Evolutionary conservation across 2,888 invertebrate genomes (phyloP).

Genomic region (Hetaerina titia): DNA sequence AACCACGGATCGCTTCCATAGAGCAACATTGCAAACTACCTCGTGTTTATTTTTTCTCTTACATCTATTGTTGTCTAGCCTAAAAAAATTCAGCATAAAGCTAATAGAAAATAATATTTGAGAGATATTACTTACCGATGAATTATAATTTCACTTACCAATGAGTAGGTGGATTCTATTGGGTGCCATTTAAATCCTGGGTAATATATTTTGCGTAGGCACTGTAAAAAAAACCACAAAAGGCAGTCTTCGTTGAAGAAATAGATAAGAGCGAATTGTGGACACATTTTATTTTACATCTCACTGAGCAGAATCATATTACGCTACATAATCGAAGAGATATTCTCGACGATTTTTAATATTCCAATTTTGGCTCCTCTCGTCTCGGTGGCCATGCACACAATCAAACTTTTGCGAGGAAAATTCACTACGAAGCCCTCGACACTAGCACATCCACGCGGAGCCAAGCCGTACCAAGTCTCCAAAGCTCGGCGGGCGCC

Average conservation of each 20-base stretch:
- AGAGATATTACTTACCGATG: too few relatives aligned
- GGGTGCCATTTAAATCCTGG: neutral
- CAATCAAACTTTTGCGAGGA: neutral
- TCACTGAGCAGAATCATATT: neutral
- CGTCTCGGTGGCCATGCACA: neutral
- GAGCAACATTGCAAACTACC: too few relatives aligned
- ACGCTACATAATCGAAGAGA: constrained; percentile 24
- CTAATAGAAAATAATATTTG: too few relatives aligned
- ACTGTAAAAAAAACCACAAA: neutral
- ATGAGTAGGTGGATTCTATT: too few relatives aligned
- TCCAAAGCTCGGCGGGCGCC: constrained; percentile 72
- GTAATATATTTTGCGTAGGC: neutral
- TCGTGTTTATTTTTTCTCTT: too few relatives aligned
- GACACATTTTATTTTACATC: constrained; percentile 51
- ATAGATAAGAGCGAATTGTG: neutral
- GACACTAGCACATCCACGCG: constrained; percentile 70
- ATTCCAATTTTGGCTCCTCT: neutral
- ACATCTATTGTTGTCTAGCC: too few relatives aligned
- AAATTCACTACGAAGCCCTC: neutral
- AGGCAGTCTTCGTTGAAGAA: neutral
- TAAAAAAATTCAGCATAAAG: too few relatives aligned
- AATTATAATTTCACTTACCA: too few relatives aligned
- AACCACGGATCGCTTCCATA: too few relatives aligned
- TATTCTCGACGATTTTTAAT: constrained; percentile 11
- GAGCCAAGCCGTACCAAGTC: constrained; percentile 71